These are phyloP conservation scores for Oxygymnocypris stewartii DNA, from an alignment of 2,113 vertebrate species.

Conservation along the genomic window DNA sequence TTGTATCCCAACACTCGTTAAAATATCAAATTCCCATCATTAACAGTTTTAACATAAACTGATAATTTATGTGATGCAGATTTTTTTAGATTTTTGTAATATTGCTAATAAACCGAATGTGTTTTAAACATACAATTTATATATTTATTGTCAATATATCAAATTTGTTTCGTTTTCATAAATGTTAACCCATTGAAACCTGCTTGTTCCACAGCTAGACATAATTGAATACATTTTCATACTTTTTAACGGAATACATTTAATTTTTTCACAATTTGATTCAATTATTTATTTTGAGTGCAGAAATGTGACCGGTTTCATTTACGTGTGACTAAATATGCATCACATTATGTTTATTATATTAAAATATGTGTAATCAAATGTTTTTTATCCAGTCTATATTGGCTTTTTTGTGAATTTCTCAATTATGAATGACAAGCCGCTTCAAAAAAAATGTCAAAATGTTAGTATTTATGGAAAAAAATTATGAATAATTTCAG, in stretches of 20 bases:
- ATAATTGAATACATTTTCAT: not conserved
- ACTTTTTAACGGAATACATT: not conserved
- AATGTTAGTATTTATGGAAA: too few species aligned
- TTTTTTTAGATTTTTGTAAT: not conserved
- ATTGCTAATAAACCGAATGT: too few species aligned
- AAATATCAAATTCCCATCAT: too few species aligned
- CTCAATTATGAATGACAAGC: too few species aligned
- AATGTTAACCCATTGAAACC: not conserved
- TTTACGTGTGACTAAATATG: not conserved
- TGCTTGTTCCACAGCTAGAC: not conserved
- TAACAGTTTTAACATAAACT: too few species aligned
- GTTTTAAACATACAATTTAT: too few species aligned
- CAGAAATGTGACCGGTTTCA: not conserved
- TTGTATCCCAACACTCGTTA: too few species aligned
- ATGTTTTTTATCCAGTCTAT: not conserved
- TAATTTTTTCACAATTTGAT: too few species aligned
- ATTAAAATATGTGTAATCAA: not conserved
- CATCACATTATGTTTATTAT: not conserved
- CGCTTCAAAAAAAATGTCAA: too few species aligned
- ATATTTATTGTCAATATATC: not conserved
- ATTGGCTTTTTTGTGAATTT: not conserved
- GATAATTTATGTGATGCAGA: too few species aligned
- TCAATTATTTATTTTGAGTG: not conserved
- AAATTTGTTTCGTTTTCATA: not conserved
- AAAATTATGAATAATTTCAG: too few species aligned